These are phyloP conservation scores for Hippocampus zosterae DNA, from an alignment of 2,113 vertebrate species.

Conservation along the genomic window DNA sequence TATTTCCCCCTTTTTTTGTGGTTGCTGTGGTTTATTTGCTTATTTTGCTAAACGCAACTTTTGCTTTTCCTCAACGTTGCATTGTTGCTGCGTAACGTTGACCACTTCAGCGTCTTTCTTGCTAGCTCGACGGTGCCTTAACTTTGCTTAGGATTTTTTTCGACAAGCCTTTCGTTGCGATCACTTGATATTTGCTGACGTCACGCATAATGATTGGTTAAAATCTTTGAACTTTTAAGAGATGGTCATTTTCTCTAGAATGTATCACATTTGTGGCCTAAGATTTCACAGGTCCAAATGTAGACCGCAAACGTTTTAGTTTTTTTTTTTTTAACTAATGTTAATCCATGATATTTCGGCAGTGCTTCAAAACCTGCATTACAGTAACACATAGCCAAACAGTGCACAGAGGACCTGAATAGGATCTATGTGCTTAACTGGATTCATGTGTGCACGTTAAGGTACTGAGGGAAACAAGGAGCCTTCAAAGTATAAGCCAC, in stretches of 20 bases:
- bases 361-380: not conserved
- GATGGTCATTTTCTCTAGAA: not conserved
- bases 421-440: not conserved
- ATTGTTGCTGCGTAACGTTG: too few species aligned
- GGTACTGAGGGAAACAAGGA: not conserved
- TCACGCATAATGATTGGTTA: too few species aligned
- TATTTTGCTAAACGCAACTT: too few species aligned
- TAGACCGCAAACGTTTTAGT: not conserved
- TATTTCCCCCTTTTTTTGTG: too few species aligned
- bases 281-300: not conserved
- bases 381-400: not conserved
- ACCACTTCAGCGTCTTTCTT: too few species aligned
- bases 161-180: too few species aligned
- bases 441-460: not conserved
- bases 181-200: too few species aligned
- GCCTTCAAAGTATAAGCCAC: slow-evolving; percentile 9
- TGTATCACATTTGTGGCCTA: not conserved
- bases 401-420: not conserved
- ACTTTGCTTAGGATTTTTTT: too few species aligned
- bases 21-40: too few species aligned
- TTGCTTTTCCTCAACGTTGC: too few species aligned
- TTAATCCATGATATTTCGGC: not conserved
- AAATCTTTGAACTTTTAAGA: not conserved
- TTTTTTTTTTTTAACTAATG: not conserved
- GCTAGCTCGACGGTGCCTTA: too few species aligned